Evolutionary conservation across 2,888 invertebrate species (phyloP).

Genomic region (Epistrophella euchroma): DNA sequence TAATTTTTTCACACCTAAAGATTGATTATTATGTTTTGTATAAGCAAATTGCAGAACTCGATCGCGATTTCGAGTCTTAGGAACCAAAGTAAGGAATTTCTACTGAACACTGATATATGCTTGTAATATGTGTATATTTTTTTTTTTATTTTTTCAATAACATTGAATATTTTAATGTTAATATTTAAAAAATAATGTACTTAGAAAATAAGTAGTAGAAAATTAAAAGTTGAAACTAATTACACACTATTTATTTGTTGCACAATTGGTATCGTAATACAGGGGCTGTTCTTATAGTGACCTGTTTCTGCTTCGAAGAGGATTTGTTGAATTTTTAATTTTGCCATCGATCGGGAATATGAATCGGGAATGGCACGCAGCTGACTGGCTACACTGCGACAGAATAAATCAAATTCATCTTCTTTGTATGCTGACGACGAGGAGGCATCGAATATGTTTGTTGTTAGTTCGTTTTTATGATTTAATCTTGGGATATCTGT

Average conservation of each 20-base stretch:
- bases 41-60: background rate
- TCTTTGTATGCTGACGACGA: slow-evolving; percentile 25
- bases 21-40: slow-evolving; percentile 29
- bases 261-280: slow-evolving; percentile 66
- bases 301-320: slow-evolving; percentile 81
- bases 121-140: background rate
- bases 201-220: slow-evolving; percentile 45
- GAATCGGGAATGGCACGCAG: slow-evolving; percentile 79
- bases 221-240: slow-evolving; percentile 2
- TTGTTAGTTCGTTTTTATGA: background rate
- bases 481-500: background rate
- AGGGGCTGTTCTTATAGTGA: slow-evolving; percentile 74
- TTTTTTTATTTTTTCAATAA: slow-evolving; percentile 2
- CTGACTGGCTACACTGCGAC: slow-evolving; percentile 80
- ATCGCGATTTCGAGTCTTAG: background rate
- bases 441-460: background rate
- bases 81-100: background rate
- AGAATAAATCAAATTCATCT: slow-evolving; percentile 79
- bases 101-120: background rate
- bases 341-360: slow-evolving; percentile 80
- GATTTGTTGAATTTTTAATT: slow-evolving; percentile 81
- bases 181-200: slow-evolving; percentile 43
- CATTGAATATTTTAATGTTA: slow-evolving; percentile 14
- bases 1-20: slow-evolving; percentile 33
- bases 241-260: slow-evolving; percentile 46